phyloP scores from a whole-genome alignment of 2,888 invertebrate genomes.

The Eristalinus aeneus region DNA sequence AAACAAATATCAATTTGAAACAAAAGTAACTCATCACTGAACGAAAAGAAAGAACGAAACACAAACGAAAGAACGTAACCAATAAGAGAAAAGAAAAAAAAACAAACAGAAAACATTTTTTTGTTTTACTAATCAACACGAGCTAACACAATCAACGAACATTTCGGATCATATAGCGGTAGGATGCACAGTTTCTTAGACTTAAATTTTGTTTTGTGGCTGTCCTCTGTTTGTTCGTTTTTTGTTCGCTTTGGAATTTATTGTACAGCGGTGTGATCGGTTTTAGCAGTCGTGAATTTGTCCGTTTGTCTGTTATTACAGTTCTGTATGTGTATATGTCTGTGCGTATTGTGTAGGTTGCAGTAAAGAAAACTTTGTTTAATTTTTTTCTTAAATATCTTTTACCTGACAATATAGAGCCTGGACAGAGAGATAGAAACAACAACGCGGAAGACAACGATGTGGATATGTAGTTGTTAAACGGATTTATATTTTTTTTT shows the following conservation, averaged over 20 bases:
- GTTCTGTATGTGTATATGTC: conserved; percentile 68
- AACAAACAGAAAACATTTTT: conserved; percentile 8
- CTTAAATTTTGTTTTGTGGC: conserved; percentile 24
- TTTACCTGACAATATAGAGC: conserved; percentile 81
- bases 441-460: conserved; percentile 66
- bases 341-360: conserved; percentile 51
- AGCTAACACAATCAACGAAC: conserved; percentile 68
- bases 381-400: conserved; percentile 70
- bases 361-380: conserved; percentile 65
- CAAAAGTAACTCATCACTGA: not conserved
- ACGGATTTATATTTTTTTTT: conserved; percentile 32
- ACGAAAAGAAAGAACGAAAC: conserved; percentile 8
- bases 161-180: conserved; percentile 69
- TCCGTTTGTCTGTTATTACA: conserved; percentile 33
- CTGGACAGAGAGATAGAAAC: conserved; percentile 74
- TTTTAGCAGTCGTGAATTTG: conserved; percentile 2
- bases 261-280: not conserved
- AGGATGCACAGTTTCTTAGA: conserved; percentile 59
- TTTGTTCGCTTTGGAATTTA: not conserved
- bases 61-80: not conserved
- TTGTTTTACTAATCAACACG: conserved; percentile 54
- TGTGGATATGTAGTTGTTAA: conserved; percentile 39
- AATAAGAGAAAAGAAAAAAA: conserved; percentile 26
- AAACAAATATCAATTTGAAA: not conserved
- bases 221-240: conserved; percentile 10